Percentiles rank a stretch among this genome's conserved stretches.
Conservation (phyloP, 2,797 vertebrate species). For the Diceros bicornis region DNA sequence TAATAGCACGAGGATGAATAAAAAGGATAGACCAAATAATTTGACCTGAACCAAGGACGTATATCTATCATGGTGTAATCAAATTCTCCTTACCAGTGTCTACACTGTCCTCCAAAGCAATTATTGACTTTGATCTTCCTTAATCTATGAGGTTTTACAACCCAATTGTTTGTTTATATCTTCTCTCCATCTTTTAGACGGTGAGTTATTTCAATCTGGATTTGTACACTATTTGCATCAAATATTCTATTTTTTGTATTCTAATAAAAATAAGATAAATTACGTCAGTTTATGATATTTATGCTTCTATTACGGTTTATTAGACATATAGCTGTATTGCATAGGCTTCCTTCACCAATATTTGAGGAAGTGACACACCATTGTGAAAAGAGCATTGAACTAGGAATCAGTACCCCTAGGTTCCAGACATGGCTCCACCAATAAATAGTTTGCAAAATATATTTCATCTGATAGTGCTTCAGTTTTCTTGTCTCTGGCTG, state of each 20-base stretch:
- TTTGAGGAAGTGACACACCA: background rate
- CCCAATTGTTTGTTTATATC: background rate
- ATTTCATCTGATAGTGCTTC: background rate
- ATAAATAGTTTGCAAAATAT: background rate
- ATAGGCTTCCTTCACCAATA: background rate
- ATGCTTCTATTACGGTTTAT: background rate
- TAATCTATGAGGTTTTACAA: background rate
- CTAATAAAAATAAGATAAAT: background rate
- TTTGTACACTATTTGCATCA: background rate
- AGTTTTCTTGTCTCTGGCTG: background rate
- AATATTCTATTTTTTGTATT: background rate
- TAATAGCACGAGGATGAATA: background rate
- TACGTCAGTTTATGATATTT: background rate
- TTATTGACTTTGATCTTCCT: background rate
- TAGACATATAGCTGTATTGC: background rate
- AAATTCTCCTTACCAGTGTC: background rate
- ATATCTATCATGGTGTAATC: background rate
- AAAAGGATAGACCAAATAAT: background rate
- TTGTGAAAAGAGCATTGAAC: background rate
- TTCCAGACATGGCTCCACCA: background rate
- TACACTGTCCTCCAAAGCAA: background rate
- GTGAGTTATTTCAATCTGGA: background rate
- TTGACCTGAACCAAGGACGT: background rate
- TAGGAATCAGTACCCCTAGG: background rate
- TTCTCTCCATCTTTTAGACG: background rate